These are phyloP conservation scores for Brachyhypopomus gauderio DNA, from an alignment of 2,113 vertebrate species.

Conservation along the genomic window DNA sequence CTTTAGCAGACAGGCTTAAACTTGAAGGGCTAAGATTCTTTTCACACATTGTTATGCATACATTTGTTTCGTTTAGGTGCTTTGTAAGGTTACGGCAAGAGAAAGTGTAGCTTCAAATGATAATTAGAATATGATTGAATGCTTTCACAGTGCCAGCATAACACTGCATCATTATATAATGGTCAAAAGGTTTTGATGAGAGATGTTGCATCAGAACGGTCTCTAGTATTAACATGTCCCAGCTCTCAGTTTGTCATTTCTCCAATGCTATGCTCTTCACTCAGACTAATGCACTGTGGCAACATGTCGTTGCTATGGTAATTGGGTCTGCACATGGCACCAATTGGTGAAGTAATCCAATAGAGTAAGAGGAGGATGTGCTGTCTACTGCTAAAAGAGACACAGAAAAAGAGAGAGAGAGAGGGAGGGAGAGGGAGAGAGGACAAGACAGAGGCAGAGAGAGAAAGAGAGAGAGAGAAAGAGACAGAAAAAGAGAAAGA, in stretches of 20 bases:
- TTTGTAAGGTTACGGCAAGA: too few species aligned
- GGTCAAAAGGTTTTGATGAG: conserved; percentile 14
- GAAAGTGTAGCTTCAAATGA: too few species aligned
- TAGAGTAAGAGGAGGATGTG: conserved; percentile 63
- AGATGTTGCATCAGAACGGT: conserved; percentile 31
- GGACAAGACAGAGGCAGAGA: too few species aligned
- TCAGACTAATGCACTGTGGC: conserved; percentile 52
- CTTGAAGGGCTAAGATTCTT: neutral
- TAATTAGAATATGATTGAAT: too few species aligned
- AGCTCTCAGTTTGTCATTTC: conserved; percentile 36
- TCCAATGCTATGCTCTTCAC: conserved; percentile 31
- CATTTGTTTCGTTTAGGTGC: too few species aligned
- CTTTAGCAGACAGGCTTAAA: neutral
- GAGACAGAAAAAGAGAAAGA: conserved; percentile 5
- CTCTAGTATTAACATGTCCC: conserved; percentile 26
- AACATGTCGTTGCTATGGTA: conserved; percentile 73
- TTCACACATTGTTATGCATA: neutral
- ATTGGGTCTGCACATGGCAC: conserved; percentile 71
- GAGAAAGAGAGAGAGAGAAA: conserved; percentile 8
- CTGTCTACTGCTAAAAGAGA: conserved; percentile 53
- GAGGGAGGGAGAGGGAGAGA: neutral
- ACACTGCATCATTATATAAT: neutral
- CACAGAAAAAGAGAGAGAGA: conserved; percentile 11
- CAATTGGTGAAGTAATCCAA: conserved; percentile 72
- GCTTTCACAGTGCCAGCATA: too few species aligned